A percentile compares a stretch with the other conserved stretches of the same genome.
These are phyloP conservation scores for Excalfactoria chinensis DNA, from an alignment of 2,113 vertebrate genomes.

Conservation along the genomic window DNA sequence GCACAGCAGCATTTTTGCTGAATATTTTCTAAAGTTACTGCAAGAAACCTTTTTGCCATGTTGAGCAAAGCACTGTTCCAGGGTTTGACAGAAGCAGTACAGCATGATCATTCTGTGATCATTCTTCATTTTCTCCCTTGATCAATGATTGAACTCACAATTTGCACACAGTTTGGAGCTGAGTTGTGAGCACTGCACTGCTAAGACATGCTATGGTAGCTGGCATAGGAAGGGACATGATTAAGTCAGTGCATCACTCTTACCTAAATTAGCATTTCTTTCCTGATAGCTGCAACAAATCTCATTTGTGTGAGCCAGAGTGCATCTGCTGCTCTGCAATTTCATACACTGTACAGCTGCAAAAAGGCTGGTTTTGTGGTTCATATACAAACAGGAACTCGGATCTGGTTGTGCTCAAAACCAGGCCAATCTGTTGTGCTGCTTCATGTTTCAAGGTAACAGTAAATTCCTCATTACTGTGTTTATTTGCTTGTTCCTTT, in stretches of 20 bases:
- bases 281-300: background rate
- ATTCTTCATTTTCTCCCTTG: background rate
- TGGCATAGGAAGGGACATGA: background rate
- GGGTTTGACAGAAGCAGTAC: background rate
- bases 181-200: background rate
- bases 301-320: background rate
- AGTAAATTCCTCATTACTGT: background rate
- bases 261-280: background rate
- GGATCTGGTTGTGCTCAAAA: background rate
- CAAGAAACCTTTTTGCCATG: conserved; percentile 39
- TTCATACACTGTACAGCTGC: background rate
- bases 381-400: background rate
- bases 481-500: background rate
- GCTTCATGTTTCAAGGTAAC: background rate
- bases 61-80: background rate
- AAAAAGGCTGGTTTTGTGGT: background rate
- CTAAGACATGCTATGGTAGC: background rate
- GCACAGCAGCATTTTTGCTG: conserved; percentile 43
- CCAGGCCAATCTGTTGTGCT: background rate
- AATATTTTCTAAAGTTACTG: conserved; percentile 27
- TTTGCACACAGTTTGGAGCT: background rate
- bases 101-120: background rate
- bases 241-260: background rate
- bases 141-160: background rate
- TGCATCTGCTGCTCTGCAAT: background rate